Percentiles rank a stretch among this genome's conserved stretches.
Conservation (phyloP, 2,888 invertebrate species). For the Eupithecia vulgata region DNA sequence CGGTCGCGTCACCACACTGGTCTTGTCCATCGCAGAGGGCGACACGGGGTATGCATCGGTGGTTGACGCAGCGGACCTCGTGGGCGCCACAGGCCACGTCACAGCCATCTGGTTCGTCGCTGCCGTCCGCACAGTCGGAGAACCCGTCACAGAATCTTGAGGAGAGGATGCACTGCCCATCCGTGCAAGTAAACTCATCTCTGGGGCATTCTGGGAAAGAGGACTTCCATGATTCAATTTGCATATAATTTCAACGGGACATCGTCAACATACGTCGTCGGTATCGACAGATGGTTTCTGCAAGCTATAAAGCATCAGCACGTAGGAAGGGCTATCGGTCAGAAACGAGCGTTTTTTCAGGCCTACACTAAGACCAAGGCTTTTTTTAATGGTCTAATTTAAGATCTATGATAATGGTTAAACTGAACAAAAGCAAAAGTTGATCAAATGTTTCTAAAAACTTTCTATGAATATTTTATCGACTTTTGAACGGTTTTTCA, state of each 20-base stretch:
- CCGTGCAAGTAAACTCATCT: conserved; percentile 83
- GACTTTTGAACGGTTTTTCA: conserved; percentile 42
- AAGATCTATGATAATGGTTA: too few species aligned
- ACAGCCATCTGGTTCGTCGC: conserved; percentile 87
- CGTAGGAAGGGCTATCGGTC: too few species aligned
- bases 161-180: conserved; percentile 86
- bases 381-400: too few species aligned
- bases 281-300: not conserved
- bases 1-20: conserved; percentile 87
- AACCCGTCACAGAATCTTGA: conserved; percentile 88
- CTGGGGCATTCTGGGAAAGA: conserved; percentile 73
- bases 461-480: not conserved
- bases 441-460: not conserved
- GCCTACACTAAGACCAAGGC: too few species aligned
- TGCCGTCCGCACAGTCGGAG: conserved; percentile 86
- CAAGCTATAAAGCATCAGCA: too few species aligned
- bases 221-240: not conserved
- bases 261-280: not conserved
- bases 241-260: not conserved
- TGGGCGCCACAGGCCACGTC: conserved; percentile 82
- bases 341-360: not conserved
- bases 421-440: not conserved
- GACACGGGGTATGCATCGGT: conserved; percentile 85
- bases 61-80: conserved; percentile 75
- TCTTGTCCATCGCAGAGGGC: conserved; percentile 86